These are phyloP conservation scores for Coregonus suidteri DNA, from an alignment of 2,797 vertebrate genomes.

Conservation along the genomic window DNA sequence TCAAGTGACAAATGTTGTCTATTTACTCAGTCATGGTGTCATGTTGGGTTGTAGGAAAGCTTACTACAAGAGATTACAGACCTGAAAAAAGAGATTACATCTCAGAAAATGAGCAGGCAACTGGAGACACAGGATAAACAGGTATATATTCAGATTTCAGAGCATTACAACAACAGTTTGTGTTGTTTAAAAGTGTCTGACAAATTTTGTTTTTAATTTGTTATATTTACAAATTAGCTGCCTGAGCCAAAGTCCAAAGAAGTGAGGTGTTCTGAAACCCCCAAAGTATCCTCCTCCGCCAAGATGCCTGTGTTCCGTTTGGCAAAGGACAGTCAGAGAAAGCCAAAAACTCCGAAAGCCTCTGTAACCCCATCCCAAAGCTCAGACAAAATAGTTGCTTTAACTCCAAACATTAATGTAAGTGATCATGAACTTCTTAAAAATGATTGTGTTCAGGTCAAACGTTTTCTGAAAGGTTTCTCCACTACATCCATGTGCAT, in stretches of 20 bases:
- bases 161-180: not conserved
- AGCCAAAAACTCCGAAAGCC: not conserved
- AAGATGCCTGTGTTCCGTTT: conserved; percentile 51
- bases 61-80: conserved; percentile 55
- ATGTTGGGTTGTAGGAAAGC: conserved; percentile 48
- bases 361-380: conserved; percentile 26
- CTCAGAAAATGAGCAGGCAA: conserved; percentile 42
- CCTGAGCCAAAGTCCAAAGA: conserved; percentile 22
- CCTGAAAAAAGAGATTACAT: conserved; percentile 55
- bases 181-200: not conserved
- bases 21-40: not conserved
- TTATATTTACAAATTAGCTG: conserved; percentile 37
- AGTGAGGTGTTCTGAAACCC: conserved; percentile 31
- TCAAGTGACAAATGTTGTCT: not conserved
- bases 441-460: not conserved
- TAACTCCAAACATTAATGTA: conserved; percentile 61
- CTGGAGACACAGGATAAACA: conserved; percentile 35
- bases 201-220: not conserved
- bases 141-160: conserved; percentile 36
- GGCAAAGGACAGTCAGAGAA: conserved; percentile 42
- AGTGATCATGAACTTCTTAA: conserved; percentile 28
- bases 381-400: conserved; percentile 46
- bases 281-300: conserved; percentile 28
- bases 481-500: not conserved
- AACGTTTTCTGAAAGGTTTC: not conserved